Base-by-base conservation (phyloP, 2,797 vertebrate species). In the Macropodus opercularis region DNA sequence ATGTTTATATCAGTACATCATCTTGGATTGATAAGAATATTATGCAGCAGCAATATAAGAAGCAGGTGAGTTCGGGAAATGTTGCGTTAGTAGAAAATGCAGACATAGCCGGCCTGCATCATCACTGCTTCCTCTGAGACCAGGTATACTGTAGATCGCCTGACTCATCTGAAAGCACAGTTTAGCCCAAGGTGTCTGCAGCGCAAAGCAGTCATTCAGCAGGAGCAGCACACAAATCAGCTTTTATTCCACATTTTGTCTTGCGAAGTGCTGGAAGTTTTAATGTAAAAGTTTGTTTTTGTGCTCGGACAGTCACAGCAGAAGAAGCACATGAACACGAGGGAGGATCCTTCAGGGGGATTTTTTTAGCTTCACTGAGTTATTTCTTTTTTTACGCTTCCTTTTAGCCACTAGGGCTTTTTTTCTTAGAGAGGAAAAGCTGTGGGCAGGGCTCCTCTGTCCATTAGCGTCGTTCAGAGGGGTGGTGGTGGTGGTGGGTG, bases 401-500 rank as follows among this genome's bases (percentile, higher is more conserved):
- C 54, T 84, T 78, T 79, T 65, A 76, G 54, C 64, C 63, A 40
- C 57, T n/a, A 4, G 11, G 32, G 21, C 39, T 31, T 59, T 63
- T 73, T 60, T 39, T 41, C 54, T n/a, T 38, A 24, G 62, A 83
- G 69, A 69, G 63, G 68, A 85, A 92, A 90, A 92, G 92, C 91
- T 81, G 91, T 92, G 85, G 34, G 17, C 54, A 22, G 63, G 85
- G 91, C 89, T 92, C 85, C 73, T 88, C 35, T n/a, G 17, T 17
- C 35, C 35, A 36, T 36, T 36, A 36, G n/a, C 7, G 27, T 29
- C 7, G 27, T 27, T n/a, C n/a, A n/a, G n/a, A n/a, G n/a, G n/a
- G 8, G 26, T 27, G 26, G 26, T 29, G 34, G 8, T 36, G 35
- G 7, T 17, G 35, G 35, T 36, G n/a, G 15, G 15, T 36, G 15